These are phyloP conservation scores for Meiosimyza platycephala DNA, from an alignment of 2,888 invertebrate species.

Conservation along the genomic window DNA sequence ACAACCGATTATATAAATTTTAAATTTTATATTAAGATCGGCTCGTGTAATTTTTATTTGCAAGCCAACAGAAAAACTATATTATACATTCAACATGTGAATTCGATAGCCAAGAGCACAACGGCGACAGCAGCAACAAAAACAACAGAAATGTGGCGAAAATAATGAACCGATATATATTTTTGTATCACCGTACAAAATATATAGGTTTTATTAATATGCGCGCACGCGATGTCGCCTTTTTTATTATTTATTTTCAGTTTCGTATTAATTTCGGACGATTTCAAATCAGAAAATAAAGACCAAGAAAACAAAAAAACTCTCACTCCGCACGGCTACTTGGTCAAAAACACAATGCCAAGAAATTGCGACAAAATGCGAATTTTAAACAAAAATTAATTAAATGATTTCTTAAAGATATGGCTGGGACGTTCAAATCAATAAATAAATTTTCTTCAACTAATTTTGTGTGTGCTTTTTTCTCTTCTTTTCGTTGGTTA, in stretches of 20 bases:
- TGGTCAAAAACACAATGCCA: conserved; percentile 58
- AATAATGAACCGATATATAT: not conserved
- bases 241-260: not conserved
- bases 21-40: too few relatives aligned
- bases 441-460: conserved; percentile 19
- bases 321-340: conserved; percentile 39
- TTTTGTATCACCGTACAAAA: too few relatives aligned
- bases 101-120: not conserved
- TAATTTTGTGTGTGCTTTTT: not conserved
- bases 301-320: conserved; percentile 1
- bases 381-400: conserved; percentile 61
- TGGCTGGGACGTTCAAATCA: conserved; percentile 8
- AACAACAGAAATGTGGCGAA: not conserved
- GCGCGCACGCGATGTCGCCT: conserved; percentile 2
- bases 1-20: too few relatives aligned
- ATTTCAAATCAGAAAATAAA: not conserved
- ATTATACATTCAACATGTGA: too few relatives aligned
- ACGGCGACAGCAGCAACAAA: not conserved
- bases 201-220: not conserved
- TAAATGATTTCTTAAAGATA: conserved; percentile 23
- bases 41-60: too few relatives aligned
- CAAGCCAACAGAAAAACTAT: too few relatives aligned
- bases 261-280: too few relatives aligned
- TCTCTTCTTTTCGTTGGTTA: not conserved
- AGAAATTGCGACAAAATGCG: conserved; percentile 59